A percentile compares a stretch with the other conserved stretches of the same genome.
Evolutionary conservation across 1,140 invertebrate species (phyloP).

Genomic region (Goniozus legneri): DNA sequence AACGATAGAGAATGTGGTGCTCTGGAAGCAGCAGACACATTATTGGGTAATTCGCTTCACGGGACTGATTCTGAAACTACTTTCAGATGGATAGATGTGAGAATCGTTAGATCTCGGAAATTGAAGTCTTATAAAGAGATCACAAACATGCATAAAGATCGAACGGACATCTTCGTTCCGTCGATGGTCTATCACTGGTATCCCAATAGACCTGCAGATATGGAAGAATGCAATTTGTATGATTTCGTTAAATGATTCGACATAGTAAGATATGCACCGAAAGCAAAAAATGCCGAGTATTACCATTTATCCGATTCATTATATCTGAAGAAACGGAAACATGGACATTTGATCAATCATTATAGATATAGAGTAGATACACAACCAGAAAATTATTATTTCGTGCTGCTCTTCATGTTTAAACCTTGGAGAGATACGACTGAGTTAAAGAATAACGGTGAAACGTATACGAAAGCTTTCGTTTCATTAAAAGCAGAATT

Average conservation of each 20-base stretch:
- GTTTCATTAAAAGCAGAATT: conserved; percentile 4
- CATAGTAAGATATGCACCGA: background rate
- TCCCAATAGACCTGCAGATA: no score
- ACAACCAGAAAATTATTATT: conserved; percentile 32
- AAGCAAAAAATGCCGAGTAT: conserved; percentile 12
- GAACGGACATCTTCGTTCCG: conserved; percentile 27
- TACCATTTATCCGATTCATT: conserved; percentile 9
- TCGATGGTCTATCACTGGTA: conserved; percentile 27
- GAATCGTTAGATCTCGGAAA: no score
- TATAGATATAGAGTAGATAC: no score
- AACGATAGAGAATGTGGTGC: no score
- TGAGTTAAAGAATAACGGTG: conserved; percentile 16
- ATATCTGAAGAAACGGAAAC: conserved; percentile 27
- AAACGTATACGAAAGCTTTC: conserved; percentile 28
- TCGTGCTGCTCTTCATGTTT: conserved; percentile 27
- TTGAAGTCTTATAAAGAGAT: conserved; percentile 21
- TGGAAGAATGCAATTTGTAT: conserved; percentile 16
- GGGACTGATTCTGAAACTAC: conserved; percentile 38
- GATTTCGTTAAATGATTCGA: conserved; percentile 15
- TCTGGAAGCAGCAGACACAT: no score
- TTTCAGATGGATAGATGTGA: no score
- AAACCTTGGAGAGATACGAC: no score
- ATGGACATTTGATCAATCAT: no score
- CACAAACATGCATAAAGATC: conserved; percentile 20
- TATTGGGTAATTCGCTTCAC: conserved; percentile 7